These are phyloP conservation scores for Drosophila yooni DNA, from an alignment of 2,888 invertebrate species.

Conservation along the genomic window DNA sequence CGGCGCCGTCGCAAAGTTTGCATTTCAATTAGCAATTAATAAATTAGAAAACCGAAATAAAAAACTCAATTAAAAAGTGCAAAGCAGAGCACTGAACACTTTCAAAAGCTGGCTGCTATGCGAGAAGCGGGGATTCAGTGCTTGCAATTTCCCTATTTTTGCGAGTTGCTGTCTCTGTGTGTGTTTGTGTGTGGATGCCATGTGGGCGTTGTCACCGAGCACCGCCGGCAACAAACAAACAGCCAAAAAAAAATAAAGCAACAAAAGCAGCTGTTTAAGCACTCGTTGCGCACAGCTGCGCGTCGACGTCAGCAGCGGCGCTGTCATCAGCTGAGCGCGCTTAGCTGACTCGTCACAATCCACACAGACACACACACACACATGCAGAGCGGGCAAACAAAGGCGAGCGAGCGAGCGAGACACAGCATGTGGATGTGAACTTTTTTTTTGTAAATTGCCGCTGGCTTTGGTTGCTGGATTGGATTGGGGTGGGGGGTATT, in stretches of 20 bases:
- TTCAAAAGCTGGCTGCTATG: constrained; percentile 41
- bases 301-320: constrained; percentile 34
- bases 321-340: constrained; percentile 47
- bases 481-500: constrained; percentile 7
- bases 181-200: constrained; percentile 46
- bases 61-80: constrained; percentile 23
- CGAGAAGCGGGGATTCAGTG: constrained; percentile 30
- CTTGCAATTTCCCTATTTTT: constrained; percentile 15
- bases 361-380: constrained; percentile 20
- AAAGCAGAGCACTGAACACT: constrained; percentile 8
- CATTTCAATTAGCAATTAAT: constrained; percentile 75
- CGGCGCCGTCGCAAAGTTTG: constrained; percentile 68
- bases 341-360: constrained; percentile 35
- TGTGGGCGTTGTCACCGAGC: constrained; percentile 75
- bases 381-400: constrained; percentile 55
- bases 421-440: constrained; percentile 1
- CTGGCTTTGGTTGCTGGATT: constrained; percentile 2
- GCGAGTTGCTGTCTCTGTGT: neutral
- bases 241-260: constrained; percentile 38
- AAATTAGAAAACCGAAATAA: constrained; percentile 37
- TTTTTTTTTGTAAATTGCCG: constrained; percentile 41
- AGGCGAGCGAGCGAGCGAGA: constrained; percentile 36
- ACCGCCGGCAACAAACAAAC: constrained; percentile 36
- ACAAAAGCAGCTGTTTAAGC: constrained; percentile 66
- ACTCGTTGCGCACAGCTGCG: constrained; percentile 52